Percentiles rank a stretch among this genome's conserved stretches.
Conservation (phyloP, 2,797 vertebrate genomes). For the Centroberyx gerrardi region DNA sequence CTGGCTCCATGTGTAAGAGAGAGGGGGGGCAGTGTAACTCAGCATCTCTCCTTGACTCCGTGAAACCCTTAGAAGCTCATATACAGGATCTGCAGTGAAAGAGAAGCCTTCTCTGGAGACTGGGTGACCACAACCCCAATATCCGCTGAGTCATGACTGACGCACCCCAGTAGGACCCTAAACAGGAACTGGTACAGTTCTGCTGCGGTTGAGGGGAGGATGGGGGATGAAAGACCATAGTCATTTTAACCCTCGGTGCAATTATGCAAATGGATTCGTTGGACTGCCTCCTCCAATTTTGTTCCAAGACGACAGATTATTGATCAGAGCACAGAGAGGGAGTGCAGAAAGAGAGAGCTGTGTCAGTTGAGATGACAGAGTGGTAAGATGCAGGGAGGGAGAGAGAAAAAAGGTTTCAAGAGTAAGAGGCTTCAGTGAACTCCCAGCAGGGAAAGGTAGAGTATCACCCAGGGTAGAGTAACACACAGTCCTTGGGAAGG, state of each 20-base stretch:
- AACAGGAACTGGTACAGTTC: slow-evolving; percentile 32
- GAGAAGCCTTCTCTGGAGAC: slow-evolving; percentile 29
- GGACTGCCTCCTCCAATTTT: slow-evolving; percentile 69
- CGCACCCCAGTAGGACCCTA: slow-evolving; percentile 9
- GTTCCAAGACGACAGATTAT: slow-evolving; percentile 68
- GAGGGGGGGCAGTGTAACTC: slow-evolving; percentile 30
- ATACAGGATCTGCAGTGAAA: slow-evolving; percentile 38
- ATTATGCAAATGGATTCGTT: slow-evolving; percentile 76
- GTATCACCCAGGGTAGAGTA: neutral
- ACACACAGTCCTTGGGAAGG: neutral
- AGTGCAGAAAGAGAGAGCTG: slow-evolving; percentile 22
- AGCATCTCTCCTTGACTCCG: slow-evolving; percentile 20
- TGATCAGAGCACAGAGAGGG: slow-evolving; percentile 57
- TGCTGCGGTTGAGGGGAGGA: slow-evolving; percentile 19
- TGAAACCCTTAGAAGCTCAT: slow-evolving; percentile 39
- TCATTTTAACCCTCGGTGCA: slow-evolving; percentile 66
- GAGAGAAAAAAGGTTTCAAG: slow-evolving; percentile 15
- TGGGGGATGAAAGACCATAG: slow-evolving; percentile 7
- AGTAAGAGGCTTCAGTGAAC: slow-evolving; percentile 19
- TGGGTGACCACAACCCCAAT: slow-evolving; percentile 38
- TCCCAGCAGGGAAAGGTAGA: slow-evolving; percentile 28
- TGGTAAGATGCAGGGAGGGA: slow-evolving; percentile 14
- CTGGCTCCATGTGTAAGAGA: slow-evolving; percentile 43
- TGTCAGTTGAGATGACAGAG: slow-evolving; percentile 31
- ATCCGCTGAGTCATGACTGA: slow-evolving; percentile 66